Conservation (phyloP, 2,113 vertebrate species). For the Riparia riparia region DNA sequence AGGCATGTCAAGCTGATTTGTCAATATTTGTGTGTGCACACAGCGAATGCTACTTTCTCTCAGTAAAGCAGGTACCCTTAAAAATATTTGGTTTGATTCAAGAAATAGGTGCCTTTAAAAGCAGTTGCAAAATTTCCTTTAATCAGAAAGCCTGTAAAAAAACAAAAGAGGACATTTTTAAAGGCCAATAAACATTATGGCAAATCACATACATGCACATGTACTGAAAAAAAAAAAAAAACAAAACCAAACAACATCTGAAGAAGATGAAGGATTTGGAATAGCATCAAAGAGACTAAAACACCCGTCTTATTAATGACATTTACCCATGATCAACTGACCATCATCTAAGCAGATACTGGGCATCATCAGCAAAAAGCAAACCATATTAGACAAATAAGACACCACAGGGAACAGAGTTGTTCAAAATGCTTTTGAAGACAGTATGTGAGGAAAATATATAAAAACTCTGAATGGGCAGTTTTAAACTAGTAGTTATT, state of each 20-base stretch:
- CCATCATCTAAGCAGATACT: not conserved
- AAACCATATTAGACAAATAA: not conserved
- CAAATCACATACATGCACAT: not conserved
- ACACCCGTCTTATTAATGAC: not conserved
- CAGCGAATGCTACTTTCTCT: not conserved
- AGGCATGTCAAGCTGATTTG: not conserved
- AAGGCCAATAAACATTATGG: not conserved
- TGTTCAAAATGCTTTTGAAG: not conserved
- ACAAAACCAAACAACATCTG: too few species aligned
- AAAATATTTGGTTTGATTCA: not conserved
- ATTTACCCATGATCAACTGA: not conserved
- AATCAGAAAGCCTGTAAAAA: not conserved
- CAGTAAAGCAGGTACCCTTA: not conserved
- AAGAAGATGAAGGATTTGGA: not conserved
- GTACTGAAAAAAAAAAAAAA: not conserved
- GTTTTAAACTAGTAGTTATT: not conserved
- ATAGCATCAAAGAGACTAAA: not conserved
- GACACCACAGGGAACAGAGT: accelerated
- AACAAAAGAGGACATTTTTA: not conserved
- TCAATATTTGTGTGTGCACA: not conserved
- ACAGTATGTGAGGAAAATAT: accelerated
- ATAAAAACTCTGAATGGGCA: not conserved
- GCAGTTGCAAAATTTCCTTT: not conserved
- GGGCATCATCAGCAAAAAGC: not conserved
- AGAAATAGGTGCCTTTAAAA: not conserved